Evolutionary conservation across 1,140 invertebrate species (phyloP).

Genomic region (Lucilia sericata): DNA sequence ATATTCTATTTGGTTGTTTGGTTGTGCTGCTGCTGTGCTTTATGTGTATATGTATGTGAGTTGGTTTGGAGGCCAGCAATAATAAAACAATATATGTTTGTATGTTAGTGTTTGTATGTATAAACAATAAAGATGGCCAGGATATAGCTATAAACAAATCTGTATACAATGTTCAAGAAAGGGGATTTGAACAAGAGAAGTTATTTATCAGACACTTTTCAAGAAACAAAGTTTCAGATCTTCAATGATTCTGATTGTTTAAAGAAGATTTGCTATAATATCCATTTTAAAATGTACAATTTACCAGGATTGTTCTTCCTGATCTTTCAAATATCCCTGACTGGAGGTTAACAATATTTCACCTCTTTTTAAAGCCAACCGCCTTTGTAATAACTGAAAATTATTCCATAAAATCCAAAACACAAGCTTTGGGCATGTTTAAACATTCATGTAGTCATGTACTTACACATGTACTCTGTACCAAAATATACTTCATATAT

Average conservation of each 20-base stretch:
- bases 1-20: background rate
- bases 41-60: background rate
- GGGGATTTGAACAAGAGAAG: background rate
- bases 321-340: too few relatives aligned
- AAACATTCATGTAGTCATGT: background rate
- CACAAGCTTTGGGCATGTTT: background rate
- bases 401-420: background rate
- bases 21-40: background rate
- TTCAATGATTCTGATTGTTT: too few relatives aligned
- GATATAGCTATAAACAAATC: background rate
- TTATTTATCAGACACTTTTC: background rate
- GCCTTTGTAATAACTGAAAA: background rate
- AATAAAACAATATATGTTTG: constrained; percentile 2
- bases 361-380: background rate
- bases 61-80: background rate
- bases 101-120: background rate
- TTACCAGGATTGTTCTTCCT: too few relatives aligned
- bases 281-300: too few relatives aligned
- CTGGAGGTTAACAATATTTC: background rate
- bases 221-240: too few relatives aligned
- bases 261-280: too few relatives aligned
- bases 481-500: background rate
- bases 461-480: constrained; percentile 4
- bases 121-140: constrained; percentile 10
- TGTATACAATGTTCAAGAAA: background rate